Base-by-base conservation (phyloP, 2,113 vertebrate genomes). In the Urocitellus parryii region DNA sequence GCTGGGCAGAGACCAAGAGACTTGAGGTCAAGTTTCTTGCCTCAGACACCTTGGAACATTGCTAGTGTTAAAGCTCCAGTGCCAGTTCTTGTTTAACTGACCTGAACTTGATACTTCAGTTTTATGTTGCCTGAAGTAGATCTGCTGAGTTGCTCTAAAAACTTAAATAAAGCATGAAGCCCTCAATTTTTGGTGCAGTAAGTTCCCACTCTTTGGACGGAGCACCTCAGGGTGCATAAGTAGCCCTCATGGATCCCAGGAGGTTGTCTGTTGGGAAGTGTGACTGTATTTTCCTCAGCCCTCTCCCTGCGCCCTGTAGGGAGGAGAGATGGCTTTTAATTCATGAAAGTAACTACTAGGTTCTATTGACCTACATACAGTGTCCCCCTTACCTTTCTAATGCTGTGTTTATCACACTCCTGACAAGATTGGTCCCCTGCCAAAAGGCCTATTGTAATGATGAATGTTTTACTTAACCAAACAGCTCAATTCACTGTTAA, bases 21-120 rank as follows among this genome's bases (percentile, higher is more conserved):
- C 86, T 89, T 9, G 45, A 92, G 97, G 95, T 97, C 96, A 87
- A 89, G 91, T 98, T 98, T 97, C 97, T 63, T 95, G 76, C 82
- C 86, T 88, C 27, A 88, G 79, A 78, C 93, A 94, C 93, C 70
- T 83, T 91, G 82, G 93, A 91, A 58, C 90, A 14, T 24, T 34
- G 91, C 72, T 96, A 18, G 74, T 81, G 76, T 89, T 95, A 91
- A 90, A 81, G 74, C 79, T 51, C 86, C 72, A 18, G 68, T 88
- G 84, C 93, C 76, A 81, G 96, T 90, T 96, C 95, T 88, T 95
- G 91, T 93, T 93, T 80, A 68, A 82, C 82, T 95, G 88, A 93
- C 95, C 93, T 65, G 93, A 97, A 96, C 95, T 63, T 94, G 96
- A 97, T 97, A 92, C 93, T 88, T 93, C 4, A 87, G 97, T 96